These are phyloP conservation scores for Neoitamus cyanurus DNA, from an alignment of 2,888 invertebrate species.

Conservation along the genomic window DNA sequence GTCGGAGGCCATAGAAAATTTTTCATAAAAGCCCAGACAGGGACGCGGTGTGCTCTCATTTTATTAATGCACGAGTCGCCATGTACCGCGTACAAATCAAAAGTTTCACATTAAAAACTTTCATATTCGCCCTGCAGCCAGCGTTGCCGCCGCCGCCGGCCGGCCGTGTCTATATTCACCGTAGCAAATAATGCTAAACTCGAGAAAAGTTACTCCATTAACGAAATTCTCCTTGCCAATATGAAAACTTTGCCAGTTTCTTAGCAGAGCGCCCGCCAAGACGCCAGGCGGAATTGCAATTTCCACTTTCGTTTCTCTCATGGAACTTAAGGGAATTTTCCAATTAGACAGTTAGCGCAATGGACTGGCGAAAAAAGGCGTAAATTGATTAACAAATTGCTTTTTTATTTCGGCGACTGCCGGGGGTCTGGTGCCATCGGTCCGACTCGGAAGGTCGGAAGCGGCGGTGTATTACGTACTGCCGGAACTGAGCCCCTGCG, in stretches of 20 bases:
- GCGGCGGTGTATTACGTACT: neutral
- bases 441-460: neutral
- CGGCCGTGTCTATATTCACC: constrained; percentile 11
- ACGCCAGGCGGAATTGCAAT: constrained; percentile 51
- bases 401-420: constrained; percentile 47
- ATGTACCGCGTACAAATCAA: constrained; percentile 51
- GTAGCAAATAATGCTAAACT: constrained; percentile 47
- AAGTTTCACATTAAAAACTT: constrained; percentile 52
- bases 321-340: constrained; percentile 50
- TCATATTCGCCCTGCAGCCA: constrained; percentile 40
- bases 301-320: constrained; percentile 49
- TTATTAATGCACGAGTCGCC: constrained; percentile 52
- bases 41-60: constrained; percentile 43
- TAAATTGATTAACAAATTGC: constrained; percentile 52
- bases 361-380: constrained; percentile 46
- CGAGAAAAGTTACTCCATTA: constrained; percentile 51
- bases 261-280: constrained; percentile 33
- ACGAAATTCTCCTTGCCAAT: constrained; percentile 51
- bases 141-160: neutral
- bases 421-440: neutral
- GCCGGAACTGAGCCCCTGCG: neutral
- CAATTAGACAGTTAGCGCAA: constrained; percentile 51
- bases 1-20: neutral
- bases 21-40: constrained; percentile 10
- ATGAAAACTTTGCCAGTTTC: constrained; percentile 49